Evolutionary conservation across 2,113 vertebrate species (phyloP), one percentile per base, ranked within the genome.

Genomic region (Gadus macrocephalus): DNA sequence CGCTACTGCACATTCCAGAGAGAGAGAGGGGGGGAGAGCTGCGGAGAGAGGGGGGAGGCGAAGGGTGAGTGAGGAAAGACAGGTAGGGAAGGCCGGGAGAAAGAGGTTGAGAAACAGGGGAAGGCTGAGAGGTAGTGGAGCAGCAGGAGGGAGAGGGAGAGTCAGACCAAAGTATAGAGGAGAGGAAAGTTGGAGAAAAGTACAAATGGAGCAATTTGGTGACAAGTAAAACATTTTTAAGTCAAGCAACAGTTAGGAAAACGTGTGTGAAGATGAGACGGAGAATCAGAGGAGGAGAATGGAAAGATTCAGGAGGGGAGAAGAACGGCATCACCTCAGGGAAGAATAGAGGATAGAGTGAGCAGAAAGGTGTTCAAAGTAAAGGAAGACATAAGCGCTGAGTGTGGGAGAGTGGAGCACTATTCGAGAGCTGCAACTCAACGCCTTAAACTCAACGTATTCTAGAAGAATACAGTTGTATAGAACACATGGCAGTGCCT

Each of bases 1-100:
- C 83, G 88, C 88, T 89, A 75, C 81, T 81, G 78, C 68, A 78
- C 86, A 87, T 88, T 86, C 86, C 86, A 67, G 69, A 56, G 59
- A 63, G 72, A 15, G 49, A 53, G 61, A 3, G 19, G 12, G 19
- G 20, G 20, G 7, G 15, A 17, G 3, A 61, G 15, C n/a, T 19
- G 20, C 15, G 55, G 55, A 25, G 19, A 25, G 49, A 25, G 58
- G 6, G 53, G 49, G 15, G 53, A 28, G 31, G 28, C 27, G 49
- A 60, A 35, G 22, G 17, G 16, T 16, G 3, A 38, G 58, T 22
- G 67, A 15, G 31, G 14, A 28, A 42, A 16, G 22, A n/a, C 49
- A 27, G 14, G 64, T 58, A 25, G 19, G 15, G 20, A 16, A 53
- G 59, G 28, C 25, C 9, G 15, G n/a, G 62, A 64, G n/a, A 56